A percentile compares a stretch with the other conserved stretches of the same genome.
Conservation (phyloP, 1,140 invertebrate species). For the Andricus grossulariae region DNA sequence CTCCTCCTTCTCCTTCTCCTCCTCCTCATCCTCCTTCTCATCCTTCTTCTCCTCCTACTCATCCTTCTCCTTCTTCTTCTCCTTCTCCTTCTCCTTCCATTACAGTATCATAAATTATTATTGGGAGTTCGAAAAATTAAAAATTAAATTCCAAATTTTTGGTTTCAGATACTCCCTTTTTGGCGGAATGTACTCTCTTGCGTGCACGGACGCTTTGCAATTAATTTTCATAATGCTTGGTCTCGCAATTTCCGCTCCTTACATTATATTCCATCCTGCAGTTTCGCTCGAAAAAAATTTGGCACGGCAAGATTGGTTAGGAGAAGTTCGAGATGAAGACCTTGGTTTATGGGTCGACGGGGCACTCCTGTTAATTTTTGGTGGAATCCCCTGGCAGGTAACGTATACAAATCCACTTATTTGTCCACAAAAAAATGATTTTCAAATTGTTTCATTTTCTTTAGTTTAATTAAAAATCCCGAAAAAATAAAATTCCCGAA, state of each 20-base stretch:
- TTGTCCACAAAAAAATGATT: too few relatives aligned
- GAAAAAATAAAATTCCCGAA: too few relatives aligned
- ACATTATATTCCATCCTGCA: constrained; percentile 79
- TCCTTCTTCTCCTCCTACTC: too few relatives aligned
- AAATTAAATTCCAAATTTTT: constrained; percentile 33
- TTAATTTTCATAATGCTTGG: constrained; percentile 87
- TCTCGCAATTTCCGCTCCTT: constrained; percentile 79
- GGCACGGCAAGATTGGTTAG: constrained; percentile 80
- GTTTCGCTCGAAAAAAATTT: constrained; percentile 76
- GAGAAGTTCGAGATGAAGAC: constrained; percentile 77
- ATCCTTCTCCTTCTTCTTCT: too few relatives aligned
- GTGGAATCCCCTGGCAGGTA: constrained; percentile 92
- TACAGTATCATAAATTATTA: background rate
- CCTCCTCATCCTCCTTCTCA: too few relatives aligned
- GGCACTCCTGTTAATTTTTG: constrained; percentile 85
- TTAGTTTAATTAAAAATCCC: too few relatives aligned
- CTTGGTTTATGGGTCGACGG: constrained; percentile 83
- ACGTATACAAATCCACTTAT: constrained; percentile 16
- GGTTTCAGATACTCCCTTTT: constrained; percentile 82
- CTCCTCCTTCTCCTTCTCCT: too few relatives aligned
- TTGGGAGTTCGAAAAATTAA: background rate
- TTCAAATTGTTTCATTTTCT: too few relatives aligned
- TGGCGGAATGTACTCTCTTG: constrained; percentile 87
- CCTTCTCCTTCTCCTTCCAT: too few relatives aligned
- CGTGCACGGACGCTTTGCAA: constrained; percentile 89